Evolutionary conservation across 92 coral and sea anemone species (phyloP), one percentile per base, ranked within the genome.

Genomic region (Zoanthus sociatus): DNA sequence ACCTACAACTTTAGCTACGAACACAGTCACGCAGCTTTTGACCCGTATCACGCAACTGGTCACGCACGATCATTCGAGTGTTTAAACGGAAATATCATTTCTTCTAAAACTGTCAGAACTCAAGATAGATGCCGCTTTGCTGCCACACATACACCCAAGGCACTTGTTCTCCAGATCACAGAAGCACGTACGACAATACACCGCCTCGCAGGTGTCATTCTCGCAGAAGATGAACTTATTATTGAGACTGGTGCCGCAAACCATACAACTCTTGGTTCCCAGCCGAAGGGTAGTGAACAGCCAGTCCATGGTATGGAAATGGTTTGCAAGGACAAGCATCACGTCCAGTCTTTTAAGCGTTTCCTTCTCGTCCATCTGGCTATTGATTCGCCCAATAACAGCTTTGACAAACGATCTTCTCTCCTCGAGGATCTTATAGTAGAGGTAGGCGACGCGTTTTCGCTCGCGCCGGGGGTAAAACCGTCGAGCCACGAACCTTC

Each of bases 121-220:
- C 85, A 81, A 47, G 75, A 81, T 74, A 1, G 98, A 93, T 77
- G 93, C 91, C 51, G 94, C 92, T 81, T 95, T 93, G 86, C 98
- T 95, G 71, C 87, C 93, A 77, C 94, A 66, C 98, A 95, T 95
- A 73, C 98, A 95, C 2, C 98, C 98, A 53, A 97, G 83, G 51
- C 99, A 97, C 91, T 95, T 97, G 88, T 92, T 97, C 79, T 96
- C 99, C 87, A 97, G 89, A 68, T 97, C 99, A 94, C 96, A 97
- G 89, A 96, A 97, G 82, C 99, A 97, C 30, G 98, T 95, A 53
- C 98, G 98, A 72, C 99, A 97, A 78, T 97, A 97, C 55, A 95
- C 90, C 12, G 95, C 96, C 53, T 89, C 98, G 66, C 99, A 97
- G 58, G 88, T 93, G 11, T 91, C 96, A 1, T 94, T 94, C 30